Conservation (phyloP, 2,797 vertebrate species). For the Neosilurus hyrtlii region DNA sequence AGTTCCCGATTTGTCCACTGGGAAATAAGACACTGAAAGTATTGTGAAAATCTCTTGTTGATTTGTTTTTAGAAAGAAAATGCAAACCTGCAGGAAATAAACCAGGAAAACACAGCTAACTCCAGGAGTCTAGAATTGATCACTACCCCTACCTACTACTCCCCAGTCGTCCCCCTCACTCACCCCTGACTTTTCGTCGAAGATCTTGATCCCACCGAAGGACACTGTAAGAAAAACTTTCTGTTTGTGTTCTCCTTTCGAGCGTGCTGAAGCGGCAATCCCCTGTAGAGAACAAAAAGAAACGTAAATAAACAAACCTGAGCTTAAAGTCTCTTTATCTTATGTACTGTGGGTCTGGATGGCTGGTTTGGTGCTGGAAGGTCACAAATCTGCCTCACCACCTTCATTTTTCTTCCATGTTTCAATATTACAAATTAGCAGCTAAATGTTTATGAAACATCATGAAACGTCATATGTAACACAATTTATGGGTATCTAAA, state of each 20-base stretch:
- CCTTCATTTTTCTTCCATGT: neutral
- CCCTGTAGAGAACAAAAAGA: constrained; percentile 75
- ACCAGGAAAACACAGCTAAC: neutral
- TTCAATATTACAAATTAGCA: neutral
- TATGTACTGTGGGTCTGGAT: neutral
- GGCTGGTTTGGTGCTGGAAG: no score
- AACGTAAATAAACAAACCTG: constrained; percentile 7
- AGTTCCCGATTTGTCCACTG: neutral
- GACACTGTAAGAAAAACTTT: constrained; percentile 97
- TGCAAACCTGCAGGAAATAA: neutral
- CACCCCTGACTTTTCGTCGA: constrained; percentile 98
- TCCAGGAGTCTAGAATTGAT: constrained; percentile 3
- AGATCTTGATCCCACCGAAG: constrained; percentile 99
- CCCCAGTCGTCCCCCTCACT: constrained; percentile 60
- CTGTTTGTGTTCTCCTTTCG: constrained; percentile 98
- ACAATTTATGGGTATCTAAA: neutral
- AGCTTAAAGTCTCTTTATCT: neutral
- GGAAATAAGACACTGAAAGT: neutral
- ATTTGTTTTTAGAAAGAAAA: neutral
- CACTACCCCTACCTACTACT: neutral
- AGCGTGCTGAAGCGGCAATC: constrained; percentile 88
- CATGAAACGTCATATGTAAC: neutral
- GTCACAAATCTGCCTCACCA: neutral
- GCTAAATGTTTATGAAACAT: neutral
- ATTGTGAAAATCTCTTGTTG: neutral